Evolutionary conservation across 2,888 invertebrate genomes (phyloP), one percentile per base, ranked within the genome.

Genomic region (Clitarchus hookeri): DNA sequence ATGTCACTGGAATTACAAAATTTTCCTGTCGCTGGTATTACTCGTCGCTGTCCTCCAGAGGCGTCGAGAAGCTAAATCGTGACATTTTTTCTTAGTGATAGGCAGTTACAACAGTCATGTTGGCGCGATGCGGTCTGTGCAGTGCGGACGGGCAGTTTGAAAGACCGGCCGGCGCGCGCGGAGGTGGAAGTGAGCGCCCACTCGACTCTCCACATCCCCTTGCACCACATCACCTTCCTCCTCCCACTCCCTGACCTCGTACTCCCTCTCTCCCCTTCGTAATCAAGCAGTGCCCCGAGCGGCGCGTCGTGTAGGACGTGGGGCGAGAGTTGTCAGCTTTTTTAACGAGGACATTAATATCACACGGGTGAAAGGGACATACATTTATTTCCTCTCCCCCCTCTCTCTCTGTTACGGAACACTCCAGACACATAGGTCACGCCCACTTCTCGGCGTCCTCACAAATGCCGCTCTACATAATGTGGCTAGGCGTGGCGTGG

Each of bases 271-370:
- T 48, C 23, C 65, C 6, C 48, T 8, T 6, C 48, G 8, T 65
- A 6, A 23, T n/a, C 12, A 65, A n/a, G 65, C 65, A n/a, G 13
- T 65, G 65, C 65, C 16, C 65, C 13, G 65, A 23, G 65, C 65
- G 65, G 65, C 65, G n/a, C n/a, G 13, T 65, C 65, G 65, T n/a
- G 65, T 65, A n/a, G 23, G 65, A 65, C 65, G 65, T n/a, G 65
- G 65, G 65, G 65, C 65, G 65, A 19, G 65, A 65, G 65, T 65
- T 65, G 65, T 65, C 65, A 65, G 65, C 65, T 65, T 23, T 65
- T 65, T 65, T 65, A 65, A 65, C 65, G 65, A 65, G 65, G 23
- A 65, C 65, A 65, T 65, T 65, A 65, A 65, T 65, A 65, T 65
- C 65, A n/a, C 65, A n/a, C 65, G 65, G 65, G 23, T 65, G 65